Evolutionary conservation across 2,797 vertebrate genomes (phyloP).

Genomic region (Heterohyrax brucei): DNA sequence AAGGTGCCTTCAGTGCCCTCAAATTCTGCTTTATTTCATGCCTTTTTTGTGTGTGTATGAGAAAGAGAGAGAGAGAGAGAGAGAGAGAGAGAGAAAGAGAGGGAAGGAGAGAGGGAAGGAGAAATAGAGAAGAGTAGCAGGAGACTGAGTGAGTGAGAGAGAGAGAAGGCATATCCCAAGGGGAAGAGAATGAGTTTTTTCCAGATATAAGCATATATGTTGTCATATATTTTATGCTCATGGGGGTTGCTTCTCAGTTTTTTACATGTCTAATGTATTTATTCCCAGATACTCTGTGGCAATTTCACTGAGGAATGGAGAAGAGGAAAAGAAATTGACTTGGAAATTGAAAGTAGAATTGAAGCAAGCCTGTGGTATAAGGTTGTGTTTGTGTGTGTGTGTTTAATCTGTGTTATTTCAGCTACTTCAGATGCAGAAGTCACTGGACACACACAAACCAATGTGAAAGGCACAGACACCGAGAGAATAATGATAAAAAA

Average conservation of each 20-base stretch:
- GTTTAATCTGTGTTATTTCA: neutral
- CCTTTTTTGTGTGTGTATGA: neutral
- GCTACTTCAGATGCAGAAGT: neutral
- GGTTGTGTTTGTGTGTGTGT: neutral
- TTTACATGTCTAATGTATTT: neutral
- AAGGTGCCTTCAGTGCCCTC: slow-evolving; percentile 27
- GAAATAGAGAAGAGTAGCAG: neutral
- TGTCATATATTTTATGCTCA: neutral
- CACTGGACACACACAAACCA: neutral
- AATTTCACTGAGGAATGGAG: neutral
- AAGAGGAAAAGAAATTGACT: neutral
- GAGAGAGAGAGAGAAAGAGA: no score
- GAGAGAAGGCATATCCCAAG: neutral
- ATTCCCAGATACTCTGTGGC: neutral
- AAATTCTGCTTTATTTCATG: slow-evolving; percentile 24
- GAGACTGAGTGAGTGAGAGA: neutral
- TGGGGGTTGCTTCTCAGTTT: neutral
- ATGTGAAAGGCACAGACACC: neutral
- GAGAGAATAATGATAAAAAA: slow-evolving; percentile 14
- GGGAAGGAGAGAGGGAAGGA: neutral
- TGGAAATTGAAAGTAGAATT: slow-evolving; percentile 23
- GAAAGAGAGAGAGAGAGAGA: neutral
- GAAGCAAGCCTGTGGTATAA: neutral
- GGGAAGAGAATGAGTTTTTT: neutral
- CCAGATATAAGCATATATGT: neutral